phyloP scores from a whole-genome alignment of 2,888 invertebrate genomes.

The Agapostemon virescens region DNA sequence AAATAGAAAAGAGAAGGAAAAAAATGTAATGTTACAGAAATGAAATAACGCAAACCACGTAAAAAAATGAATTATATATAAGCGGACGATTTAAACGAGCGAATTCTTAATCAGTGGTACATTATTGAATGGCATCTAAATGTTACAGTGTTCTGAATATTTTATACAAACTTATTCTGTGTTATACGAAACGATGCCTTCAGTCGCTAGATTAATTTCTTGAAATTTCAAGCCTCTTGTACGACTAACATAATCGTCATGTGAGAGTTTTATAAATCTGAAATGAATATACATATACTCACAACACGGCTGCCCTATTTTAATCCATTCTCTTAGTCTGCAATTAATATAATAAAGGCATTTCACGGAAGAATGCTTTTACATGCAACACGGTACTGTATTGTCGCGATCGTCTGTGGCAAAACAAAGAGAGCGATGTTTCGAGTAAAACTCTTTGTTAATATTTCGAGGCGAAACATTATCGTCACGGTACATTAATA shows the following conservation, averaged over 20 bases:
- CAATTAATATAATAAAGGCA: constrained; percentile 61
- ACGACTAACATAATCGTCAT: constrained; percentile 45
- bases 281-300: constrained; percentile 65
- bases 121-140: constrained; percentile 63
- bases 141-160: constrained; percentile 68
- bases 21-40: constrained; percentile 35
- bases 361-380: constrained; percentile 39
- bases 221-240: constrained; percentile 46
- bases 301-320: constrained; percentile 64
- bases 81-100: constrained; percentile 59
- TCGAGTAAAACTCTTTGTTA: constrained; percentile 23
- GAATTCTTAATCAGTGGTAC: constrained; percentile 59
- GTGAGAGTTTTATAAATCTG: constrained; percentile 62
- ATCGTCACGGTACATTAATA: constrained; percentile 24
- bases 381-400: constrained; percentile 30
- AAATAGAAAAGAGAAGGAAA: constrained; percentile 12
- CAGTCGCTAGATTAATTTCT: constrained; percentile 52
- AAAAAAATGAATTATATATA: constrained; percentile 58
- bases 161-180: constrained; percentile 66
- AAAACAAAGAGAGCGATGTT: constrained; percentile 15
- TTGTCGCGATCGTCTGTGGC: constrained; percentile 42
- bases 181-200: constrained; percentile 58
- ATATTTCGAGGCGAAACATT: constrained; percentile 23
- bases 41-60: constrained; percentile 39
- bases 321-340: constrained; percentile 63